These are phyloP conservation scores for Diplazon laetatorius DNA, from an alignment of 2,888 invertebrate genomes.

Conservation along the genomic window DNA sequence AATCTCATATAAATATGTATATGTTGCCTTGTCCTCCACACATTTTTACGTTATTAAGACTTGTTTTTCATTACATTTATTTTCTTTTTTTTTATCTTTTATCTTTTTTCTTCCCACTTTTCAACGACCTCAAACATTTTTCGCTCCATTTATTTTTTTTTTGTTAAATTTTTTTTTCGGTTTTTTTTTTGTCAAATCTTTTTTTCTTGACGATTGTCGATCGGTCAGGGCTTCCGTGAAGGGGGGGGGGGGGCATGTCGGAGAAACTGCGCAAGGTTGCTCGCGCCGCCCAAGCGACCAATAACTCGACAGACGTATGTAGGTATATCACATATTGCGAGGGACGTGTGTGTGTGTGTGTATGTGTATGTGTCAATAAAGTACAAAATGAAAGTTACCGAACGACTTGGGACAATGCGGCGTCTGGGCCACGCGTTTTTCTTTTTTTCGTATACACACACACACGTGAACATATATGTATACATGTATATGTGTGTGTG, in stretches of 20 bases:
- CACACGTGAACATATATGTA: slow-evolving; percentile 9
- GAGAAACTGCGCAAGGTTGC: slow-evolving; percentile 49
- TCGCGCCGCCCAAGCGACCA: slow-evolving; percentile 27
- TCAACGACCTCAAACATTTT: slow-evolving; percentile 10
- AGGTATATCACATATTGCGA: background rate
- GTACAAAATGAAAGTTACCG: slow-evolving; percentile 60
- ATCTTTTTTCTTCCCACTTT: background rate
- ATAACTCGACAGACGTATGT: slow-evolving; percentile 7
- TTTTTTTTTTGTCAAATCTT: background rate
- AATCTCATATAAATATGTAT: too few relatives aligned
- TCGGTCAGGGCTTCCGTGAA: slow-evolving; percentile 26
- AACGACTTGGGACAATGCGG: slow-evolving; percentile 54
- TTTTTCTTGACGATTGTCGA: background rate
- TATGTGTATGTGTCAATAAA: too few relatives aligned
- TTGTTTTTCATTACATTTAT: too few relatives aligned
- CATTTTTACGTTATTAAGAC: background rate
- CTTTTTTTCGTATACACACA: too few relatives aligned
- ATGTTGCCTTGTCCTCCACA: slow-evolving; percentile 7
- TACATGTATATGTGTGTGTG: background rate
- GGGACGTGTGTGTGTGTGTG: background rate
- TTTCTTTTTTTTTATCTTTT: background rate
- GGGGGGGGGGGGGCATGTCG: too few relatives aligned
- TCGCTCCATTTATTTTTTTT: slow-evolving; percentile 15
- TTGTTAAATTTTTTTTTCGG: background rate
- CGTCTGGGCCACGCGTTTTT: slow-evolving; percentile 26